Conservation (phyloP, 2,888 invertebrate species). For the Caenorhabditis doughertyi region DNA sequence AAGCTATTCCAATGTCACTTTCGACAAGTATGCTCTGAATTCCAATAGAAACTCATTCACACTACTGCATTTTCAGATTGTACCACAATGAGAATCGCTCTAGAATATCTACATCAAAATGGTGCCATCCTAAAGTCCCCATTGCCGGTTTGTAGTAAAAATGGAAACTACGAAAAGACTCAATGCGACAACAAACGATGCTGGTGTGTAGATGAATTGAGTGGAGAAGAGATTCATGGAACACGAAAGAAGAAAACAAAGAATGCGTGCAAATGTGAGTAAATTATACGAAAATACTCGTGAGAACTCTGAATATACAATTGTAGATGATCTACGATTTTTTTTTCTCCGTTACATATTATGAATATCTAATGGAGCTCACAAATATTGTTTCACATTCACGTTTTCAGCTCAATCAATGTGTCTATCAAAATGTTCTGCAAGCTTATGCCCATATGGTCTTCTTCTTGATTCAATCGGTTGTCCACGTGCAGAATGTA, state of each 20-base stretch:
- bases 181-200: constrained; percentile 66
- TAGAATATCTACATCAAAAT: constrained; percentile 53
- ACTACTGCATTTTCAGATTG: constrained; percentile 68
- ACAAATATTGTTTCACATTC: background rate
- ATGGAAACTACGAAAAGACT: constrained; percentile 59
- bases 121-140: constrained; percentile 61
- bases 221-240: constrained; percentile 76
- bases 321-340: constrained; percentile 5
- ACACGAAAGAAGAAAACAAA: constrained; percentile 67
- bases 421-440: constrained; percentile 61
- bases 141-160: constrained; percentile 54
- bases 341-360: background rate
- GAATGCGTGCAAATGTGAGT: constrained; percentile 63
- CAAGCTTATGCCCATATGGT: constrained; percentile 64
- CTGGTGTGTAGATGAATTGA: constrained; percentile 73
- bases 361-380: background rate
- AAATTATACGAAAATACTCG: constrained; percentile 34
- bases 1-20: constrained; percentile 45
- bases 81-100: constrained; percentile 55
- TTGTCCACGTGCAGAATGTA: constrained; percentile 68
- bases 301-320: constrained; percentile 33
- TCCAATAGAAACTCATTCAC: no score
- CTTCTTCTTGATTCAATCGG: constrained; percentile 67
- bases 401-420: constrained; percentile 50
- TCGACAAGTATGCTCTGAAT: constrained; percentile 37